Conservation (phyloP, 2,113 vertebrate genomes). For the Ia io region DNA sequence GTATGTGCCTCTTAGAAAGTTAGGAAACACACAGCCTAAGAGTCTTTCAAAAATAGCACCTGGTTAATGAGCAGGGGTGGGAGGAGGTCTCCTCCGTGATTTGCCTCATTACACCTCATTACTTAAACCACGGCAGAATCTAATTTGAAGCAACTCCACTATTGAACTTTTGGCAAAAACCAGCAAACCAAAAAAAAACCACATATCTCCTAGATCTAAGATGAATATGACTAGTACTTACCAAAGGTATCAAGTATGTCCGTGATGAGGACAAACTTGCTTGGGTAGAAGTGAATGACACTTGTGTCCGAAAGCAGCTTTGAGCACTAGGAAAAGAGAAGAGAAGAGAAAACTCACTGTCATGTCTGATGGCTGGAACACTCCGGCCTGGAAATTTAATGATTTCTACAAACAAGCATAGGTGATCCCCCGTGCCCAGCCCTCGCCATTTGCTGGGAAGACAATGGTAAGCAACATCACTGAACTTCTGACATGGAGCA, state of each 20-base stretch:
- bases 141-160: background rate
- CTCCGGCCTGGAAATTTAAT: background rate
- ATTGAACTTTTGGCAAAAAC: background rate
- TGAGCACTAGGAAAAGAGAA: slow-evolving; percentile 89
- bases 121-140: background rate
- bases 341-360: slow-evolving; percentile 16
- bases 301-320: slow-evolving; percentile 97
- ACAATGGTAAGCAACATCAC: background rate
- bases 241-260: slow-evolving; percentile 99
- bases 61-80: background rate
- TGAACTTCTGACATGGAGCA: background rate
- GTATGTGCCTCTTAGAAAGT: background rate
- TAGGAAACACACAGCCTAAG: background rate
- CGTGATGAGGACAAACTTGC: slow-evolving; percentile 99
- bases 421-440: background rate
- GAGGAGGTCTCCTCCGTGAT: background rate
- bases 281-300: slow-evolving; percentile 99
- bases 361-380: background rate
- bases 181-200: background rate
- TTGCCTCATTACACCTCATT: background rate
- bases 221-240: slow-evolving; percentile 75
- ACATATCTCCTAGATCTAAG: background rate
- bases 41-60: background rate
- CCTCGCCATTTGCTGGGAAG: background rate
- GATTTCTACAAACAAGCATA: background rate